Evolutionary conservation across 1,140 invertebrate species (phyloP).

Genomic region (Papilio dardanus): DNA sequence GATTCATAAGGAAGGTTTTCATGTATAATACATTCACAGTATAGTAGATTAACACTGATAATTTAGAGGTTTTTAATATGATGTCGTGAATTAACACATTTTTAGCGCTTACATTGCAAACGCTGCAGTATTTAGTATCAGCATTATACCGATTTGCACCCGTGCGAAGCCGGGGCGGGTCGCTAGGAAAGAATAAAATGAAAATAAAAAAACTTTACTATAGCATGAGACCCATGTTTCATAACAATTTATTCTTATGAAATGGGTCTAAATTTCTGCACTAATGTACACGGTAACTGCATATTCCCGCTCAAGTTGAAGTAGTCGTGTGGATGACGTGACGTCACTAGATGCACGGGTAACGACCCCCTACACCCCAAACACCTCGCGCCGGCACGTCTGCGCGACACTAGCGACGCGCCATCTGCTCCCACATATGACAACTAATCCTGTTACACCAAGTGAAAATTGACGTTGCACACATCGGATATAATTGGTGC

Average conservation of each 20-base stretch:
- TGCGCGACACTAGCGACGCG: conserved; percentile 7
- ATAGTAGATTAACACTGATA: too few species aligned
- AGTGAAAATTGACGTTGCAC: conserved; percentile 6
- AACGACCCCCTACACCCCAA: conserved; percentile 11
- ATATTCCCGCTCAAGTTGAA: background rate
- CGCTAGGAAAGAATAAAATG: too few species aligned
- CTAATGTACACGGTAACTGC: background rate
- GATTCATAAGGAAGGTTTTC: too few species aligned
- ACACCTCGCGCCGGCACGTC: background rate
- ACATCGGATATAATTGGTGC: background rate
- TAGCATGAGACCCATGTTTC: too few species aligned
- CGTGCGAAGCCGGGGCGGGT: too few species aligned
- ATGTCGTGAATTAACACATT: too few species aligned
- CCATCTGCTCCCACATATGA: background rate
- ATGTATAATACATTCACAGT: too few species aligned
- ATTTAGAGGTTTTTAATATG: too few species aligned
- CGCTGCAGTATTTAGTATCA: too few species aligned
- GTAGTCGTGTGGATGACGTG: background rate
- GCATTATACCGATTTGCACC: too few species aligned
- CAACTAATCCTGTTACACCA: background rate
- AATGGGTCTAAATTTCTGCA: background rate
- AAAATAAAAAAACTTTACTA: too few species aligned
- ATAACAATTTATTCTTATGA: background rate
- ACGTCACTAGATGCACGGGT: background rate
- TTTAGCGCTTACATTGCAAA: too few species aligned